A percentile compares a stretch with the other conserved stretches of the same genome.
These are phyloP conservation scores for Drosophila prolongata DNA, from an alignment of 2,888 invertebrate species.

Conservation along the genomic window DNA sequence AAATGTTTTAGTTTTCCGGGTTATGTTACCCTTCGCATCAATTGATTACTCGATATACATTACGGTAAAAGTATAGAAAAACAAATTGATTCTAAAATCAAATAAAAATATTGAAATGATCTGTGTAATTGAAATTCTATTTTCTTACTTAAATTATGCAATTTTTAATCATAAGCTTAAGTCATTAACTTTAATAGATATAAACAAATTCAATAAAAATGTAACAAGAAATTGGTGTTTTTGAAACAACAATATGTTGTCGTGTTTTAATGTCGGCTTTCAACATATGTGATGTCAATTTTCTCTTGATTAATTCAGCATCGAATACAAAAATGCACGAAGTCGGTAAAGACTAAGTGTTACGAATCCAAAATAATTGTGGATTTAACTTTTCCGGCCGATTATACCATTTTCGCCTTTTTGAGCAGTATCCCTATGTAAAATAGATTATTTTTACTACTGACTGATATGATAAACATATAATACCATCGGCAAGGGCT, in stretches of 20 bases:
- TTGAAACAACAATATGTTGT: background rate
- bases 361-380: too few species aligned
- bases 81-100: slow-evolving; percentile 25
- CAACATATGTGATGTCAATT: too few species aligned
- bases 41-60: slow-evolving; percentile 15
- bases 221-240: slow-evolving; percentile 7
- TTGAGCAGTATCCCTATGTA: too few species aligned
- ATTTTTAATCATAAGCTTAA: slow-evolving; percentile 58
- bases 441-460: too few species aligned
- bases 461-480: too few species aligned
- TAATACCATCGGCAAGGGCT: too few species aligned
- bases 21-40: slow-evolving; percentile 35
- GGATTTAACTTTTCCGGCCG: too few species aligned
- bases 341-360: too few species aligned
- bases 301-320: too few species aligned
- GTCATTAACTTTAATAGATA: slow-evolving; percentile 76
- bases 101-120: slow-evolving; percentile 13
- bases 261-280: too few species aligned
- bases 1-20: slow-evolving; percentile 30
- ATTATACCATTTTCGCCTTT: too few species aligned
- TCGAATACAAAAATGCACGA: too few species aligned
- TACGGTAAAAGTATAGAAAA: slow-evolving; percentile 14
- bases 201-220: slow-evolving; percentile 65
- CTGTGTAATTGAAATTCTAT: slow-evolving; percentile 34
- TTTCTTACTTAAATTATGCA: slow-evolving; percentile 35